phyloP scores from a whole-genome alignment of 2,113 vertebrate species.

The Pterophyllum scalare region DNA sequence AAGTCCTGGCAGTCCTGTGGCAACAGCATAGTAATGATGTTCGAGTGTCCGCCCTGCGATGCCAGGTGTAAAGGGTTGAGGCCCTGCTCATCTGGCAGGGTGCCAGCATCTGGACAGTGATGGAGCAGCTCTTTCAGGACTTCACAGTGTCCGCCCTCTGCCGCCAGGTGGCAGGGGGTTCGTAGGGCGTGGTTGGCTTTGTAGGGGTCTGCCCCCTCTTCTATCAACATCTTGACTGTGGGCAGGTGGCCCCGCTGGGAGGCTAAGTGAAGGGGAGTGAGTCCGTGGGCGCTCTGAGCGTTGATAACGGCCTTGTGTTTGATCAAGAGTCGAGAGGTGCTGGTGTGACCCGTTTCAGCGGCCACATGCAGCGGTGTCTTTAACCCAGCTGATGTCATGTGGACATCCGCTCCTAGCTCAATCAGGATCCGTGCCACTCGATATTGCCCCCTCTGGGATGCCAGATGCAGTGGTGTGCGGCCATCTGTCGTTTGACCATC shows the following conservation, averaged over 20 bases:
- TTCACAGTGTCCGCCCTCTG: conserved; percentile 85
- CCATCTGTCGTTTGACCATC: conserved; percentile 89
- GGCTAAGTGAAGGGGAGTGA: conserved; percentile 89
- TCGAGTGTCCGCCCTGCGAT: conserved; percentile 78
- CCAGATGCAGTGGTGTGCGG: conserved; percentile 91
- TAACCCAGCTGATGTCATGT: conserved; percentile 67
- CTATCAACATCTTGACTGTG: conserved; percentile 88
- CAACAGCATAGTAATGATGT: conserved; percentile 83
- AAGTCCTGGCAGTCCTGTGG: conserved; percentile 66
- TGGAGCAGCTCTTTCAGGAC: conserved; percentile 86
- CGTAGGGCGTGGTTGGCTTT: conserved; percentile 73
- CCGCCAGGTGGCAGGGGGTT: conserved; percentile 87
- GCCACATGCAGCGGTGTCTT: conserved; percentile 91
- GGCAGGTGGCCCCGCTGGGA: conserved; percentile 86
- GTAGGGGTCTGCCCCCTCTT: conserved; percentile 82
- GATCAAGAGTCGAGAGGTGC: conserved; percentile 91
- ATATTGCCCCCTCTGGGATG: conserved; percentile 93
- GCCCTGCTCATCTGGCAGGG: conserved; percentile 80
- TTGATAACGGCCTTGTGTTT: conserved; percentile 85
- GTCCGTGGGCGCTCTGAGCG: conserved; percentile 80
- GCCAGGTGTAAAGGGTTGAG: conserved; percentile 86
- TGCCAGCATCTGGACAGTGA: conserved; percentile 71
- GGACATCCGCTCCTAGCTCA: conserved; percentile 85
- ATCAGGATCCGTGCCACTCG: conserved; percentile 92
- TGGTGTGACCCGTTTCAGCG: conserved; percentile 93